phyloP scores from a whole-genome alignment of 2,113 vertebrate genomes.

The Delphinapterus leucas region DNA sequence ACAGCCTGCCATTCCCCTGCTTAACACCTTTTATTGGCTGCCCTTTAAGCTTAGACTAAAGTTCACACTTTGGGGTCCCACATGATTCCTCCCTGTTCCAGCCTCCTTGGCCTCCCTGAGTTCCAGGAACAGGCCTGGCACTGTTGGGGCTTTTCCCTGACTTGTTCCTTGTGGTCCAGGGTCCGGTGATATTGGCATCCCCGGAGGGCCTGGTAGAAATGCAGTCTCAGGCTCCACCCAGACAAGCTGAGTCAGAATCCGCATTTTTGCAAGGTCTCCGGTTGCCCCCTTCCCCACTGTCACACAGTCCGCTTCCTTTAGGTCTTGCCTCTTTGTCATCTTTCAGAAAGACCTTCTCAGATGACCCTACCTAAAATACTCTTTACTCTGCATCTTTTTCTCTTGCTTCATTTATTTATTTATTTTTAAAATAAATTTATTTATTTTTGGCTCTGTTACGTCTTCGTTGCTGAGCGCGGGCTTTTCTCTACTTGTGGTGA shows the following conservation, averaged over 20 bases:
- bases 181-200: rapidly evolving
- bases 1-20: rapidly evolving
- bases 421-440: too few relatives aligned
- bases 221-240: background rate
- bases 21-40: background rate
- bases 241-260: background rate
- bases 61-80: background rate
- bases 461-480: too few relatives aligned
- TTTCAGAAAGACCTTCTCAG: background rate
- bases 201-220: background rate
- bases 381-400: background rate
- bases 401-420: background rate
- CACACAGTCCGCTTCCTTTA: background rate
- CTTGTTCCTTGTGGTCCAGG: background rate
- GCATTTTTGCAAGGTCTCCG: background rate
- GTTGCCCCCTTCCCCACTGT: too few relatives aligned
- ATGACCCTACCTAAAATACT: too few relatives aligned
- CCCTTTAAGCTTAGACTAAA: background rate
- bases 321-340: background rate
- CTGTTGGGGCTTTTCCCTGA: background rate
- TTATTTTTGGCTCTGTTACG: too few relatives aligned
- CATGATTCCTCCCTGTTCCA: background rate
- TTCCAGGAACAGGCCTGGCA: background rate
- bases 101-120: background rate
- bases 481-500: too few relatives aligned